Conservation (phyloP, 2,113 vertebrate genomes). For the Periophthalmodon schlosseri region DNA sequence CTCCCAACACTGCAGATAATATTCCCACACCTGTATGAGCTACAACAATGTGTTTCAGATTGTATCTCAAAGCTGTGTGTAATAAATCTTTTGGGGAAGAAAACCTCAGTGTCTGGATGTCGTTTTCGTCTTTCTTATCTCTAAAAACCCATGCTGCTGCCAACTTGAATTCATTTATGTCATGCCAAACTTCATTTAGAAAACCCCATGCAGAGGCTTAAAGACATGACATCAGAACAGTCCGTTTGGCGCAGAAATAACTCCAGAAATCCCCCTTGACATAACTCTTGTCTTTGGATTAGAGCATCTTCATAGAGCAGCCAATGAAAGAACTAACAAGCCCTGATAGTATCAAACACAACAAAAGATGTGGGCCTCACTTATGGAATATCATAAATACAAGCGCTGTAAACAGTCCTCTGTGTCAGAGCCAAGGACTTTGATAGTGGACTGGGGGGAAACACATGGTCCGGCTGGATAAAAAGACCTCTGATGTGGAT, state of each 20-base stretch:
- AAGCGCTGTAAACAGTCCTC: conserved; percentile 36
- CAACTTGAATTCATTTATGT: conserved; percentile 59
- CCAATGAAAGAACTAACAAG: not conserved
- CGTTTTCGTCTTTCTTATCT: conserved; percentile 49
- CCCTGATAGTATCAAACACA: conserved; percentile 3
- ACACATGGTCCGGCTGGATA: conserved; percentile 57
- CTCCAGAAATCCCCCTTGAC: conserved; percentile 12
- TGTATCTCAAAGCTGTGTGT: conserved; percentile 41
- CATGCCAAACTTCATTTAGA: conserved; percentile 53
- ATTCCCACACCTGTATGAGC: conserved; percentile 27
- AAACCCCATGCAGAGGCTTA: conserved; percentile 34
- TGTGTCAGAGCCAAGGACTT: conserved; percentile 53
- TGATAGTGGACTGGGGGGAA: conserved; percentile 71
- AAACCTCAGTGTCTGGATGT: conserved; percentile 48
- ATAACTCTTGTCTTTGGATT: conserved; percentile 11
- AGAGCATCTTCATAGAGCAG: conserved; percentile 13
- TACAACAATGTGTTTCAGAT: conserved; percentile 43
- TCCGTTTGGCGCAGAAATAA: not conserved
- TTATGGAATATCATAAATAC: conserved; percentile 16
- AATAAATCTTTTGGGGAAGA: conserved; percentile 53
- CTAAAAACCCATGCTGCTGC: conserved; percentile 26
- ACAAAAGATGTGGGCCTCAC: conserved; percentile 12
- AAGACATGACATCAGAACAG: conserved; percentile 17
- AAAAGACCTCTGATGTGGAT: conserved; percentile 50
- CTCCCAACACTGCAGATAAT: conserved; percentile 21